Base-by-base conservation (phyloP, 2,113 vertebrate genomes). In the Chaetodon trifascialis region DNA sequence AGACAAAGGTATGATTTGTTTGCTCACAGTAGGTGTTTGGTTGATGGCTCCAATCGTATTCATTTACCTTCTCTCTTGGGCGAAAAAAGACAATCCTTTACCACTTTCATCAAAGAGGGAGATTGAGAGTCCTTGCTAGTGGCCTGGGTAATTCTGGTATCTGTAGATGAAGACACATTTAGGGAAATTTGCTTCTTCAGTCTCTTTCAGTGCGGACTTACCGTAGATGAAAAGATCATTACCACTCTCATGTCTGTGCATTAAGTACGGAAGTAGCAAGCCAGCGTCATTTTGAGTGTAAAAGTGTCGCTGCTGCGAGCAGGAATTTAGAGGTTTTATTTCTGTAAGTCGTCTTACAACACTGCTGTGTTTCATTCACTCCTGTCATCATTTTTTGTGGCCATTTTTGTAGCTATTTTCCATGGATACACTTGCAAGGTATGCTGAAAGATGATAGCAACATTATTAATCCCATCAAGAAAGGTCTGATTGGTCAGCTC, bases 11-110 rank as follows among this genome's bases (percentile, higher is more conserved):
- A 51, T 23, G 58, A 30, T 42, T 56, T 59, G 54, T 76, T 65
- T 75, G 49, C 60, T 62, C 36, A 46, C 30, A 72, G 23, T 30
- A 81, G 80, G 34, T 75, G 76, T 75, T 25, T 63, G 65, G 52
- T 73, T 70, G 10, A 59, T 66, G 66, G 8, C 19, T 68, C 46
- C 58, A 76, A 8, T 73, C 34, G 62, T 79, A 34, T 44, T 79
- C 25, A 38, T 54, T 52, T 56, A 4, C 60, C 23, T 58, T 66
- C 17, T 10, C 63, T 72, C 21, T 52, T 8, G 17, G 25, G 34
- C 12, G 21, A 19, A 78, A 77, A 38, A 49, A 5, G 23, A 34
- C 7, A 36, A 25, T 51, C 59, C 21, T 72, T 78, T 40, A 64
- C 10, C 25, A 2, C 14, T 71, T 62, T 66, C 19, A 47, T 65